Percentiles rank a stretch among this genome's conserved stretches.
phyloP scores from a whole-genome alignment of 2,113 vertebrate genomes.

The Percina caprodes region DNA sequence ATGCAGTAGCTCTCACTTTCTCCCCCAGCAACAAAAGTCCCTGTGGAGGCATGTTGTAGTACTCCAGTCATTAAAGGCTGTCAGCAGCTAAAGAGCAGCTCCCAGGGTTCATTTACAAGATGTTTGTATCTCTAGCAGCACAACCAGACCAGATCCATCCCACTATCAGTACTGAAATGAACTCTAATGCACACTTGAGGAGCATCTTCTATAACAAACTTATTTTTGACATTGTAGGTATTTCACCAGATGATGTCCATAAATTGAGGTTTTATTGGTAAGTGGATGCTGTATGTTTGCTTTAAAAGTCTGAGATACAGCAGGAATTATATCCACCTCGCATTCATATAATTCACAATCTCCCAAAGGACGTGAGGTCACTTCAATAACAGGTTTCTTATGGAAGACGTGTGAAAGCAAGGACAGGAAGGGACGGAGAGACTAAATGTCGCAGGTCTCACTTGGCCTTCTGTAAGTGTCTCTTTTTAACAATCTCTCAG shows the following conservation, averaged over 20 bases:
- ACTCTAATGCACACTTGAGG: background rate
- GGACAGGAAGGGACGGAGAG: constrained; percentile 21
- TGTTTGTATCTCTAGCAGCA: constrained; percentile 16
- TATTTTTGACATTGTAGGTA: constrained; percentile 13
- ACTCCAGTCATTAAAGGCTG: constrained; percentile 55
- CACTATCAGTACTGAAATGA: background rate
- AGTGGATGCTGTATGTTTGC: background rate
- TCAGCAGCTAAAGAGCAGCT: constrained; percentile 32
- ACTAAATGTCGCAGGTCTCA: constrained; percentile 42
- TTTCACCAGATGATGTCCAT: background rate
- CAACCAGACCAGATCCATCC: constrained; percentile 21
- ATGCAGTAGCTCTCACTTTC: constrained; percentile 10
- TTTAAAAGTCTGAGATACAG: background rate
- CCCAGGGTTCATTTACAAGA: constrained; percentile 49
- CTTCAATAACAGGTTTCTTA: constrained; percentile 42
- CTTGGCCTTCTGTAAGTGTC: constrained; percentile 39
- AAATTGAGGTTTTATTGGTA: constrained; percentile 17
- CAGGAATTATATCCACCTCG: constrained; percentile 5
- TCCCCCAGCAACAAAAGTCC: constrained; percentile 41
- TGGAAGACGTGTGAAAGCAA: constrained; percentile 57
- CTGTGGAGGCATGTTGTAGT: constrained; percentile 41
- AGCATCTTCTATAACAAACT: constrained; percentile 12
- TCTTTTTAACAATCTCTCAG: constrained; percentile 48
- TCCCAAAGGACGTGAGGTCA: constrained; percentile 46
- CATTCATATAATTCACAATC: constrained; percentile 28